A percentile compares a stretch with the other conserved stretches of the same genome.
These are phyloP conservation scores for Lagocephalus sceleratus DNA, from an alignment of 2,797 vertebrate species.

Conservation along the genomic window DNA sequence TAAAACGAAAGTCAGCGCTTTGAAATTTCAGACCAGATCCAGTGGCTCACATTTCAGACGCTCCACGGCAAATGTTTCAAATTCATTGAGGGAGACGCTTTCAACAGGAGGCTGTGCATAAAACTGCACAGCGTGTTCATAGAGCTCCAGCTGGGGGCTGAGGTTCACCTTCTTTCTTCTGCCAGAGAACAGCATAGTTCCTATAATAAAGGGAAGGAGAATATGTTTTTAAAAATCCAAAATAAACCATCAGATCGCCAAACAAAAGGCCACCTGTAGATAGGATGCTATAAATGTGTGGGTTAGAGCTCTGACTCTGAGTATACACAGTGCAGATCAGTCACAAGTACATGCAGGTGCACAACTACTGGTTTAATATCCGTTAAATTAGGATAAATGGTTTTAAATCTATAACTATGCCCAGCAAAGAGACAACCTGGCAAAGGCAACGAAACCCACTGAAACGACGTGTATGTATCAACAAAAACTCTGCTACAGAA, in stretches of 20 bases:
- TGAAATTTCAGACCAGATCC: not conserved
- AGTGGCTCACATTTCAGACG: conserved; percentile 84
- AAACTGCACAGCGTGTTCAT: conserved; percentile 87
- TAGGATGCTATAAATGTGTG: no score
- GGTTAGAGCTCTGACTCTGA: no score
- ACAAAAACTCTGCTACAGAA: not conserved
- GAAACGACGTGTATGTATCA: not conserved
- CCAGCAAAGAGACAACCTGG: no score
- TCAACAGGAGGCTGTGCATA: conserved; percentile 89
- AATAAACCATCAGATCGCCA: not conserved
- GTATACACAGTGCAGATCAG: no score
- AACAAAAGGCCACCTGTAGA: not conserved
- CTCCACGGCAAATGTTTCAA: conserved; percentile 89
- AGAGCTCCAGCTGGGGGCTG: conserved; percentile 67
- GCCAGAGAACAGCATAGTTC: conserved; percentile 58
- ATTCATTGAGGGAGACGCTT: conserved; percentile 87
- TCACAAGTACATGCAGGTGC: no score
- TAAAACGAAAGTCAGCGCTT: not conserved
- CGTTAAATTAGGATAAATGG: no score
- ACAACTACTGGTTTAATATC: not conserved
- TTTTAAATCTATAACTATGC: no score
- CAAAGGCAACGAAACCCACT: no score
- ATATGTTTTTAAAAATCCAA: not conserved
- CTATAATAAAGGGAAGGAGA: conserved; percentile 8
- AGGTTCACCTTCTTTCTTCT: conserved; percentile 47